These are phyloP conservation scores for Iphiclides podalirius DNA, from an alignment of 2,888 invertebrate species.

Conservation along the genomic window DNA sequence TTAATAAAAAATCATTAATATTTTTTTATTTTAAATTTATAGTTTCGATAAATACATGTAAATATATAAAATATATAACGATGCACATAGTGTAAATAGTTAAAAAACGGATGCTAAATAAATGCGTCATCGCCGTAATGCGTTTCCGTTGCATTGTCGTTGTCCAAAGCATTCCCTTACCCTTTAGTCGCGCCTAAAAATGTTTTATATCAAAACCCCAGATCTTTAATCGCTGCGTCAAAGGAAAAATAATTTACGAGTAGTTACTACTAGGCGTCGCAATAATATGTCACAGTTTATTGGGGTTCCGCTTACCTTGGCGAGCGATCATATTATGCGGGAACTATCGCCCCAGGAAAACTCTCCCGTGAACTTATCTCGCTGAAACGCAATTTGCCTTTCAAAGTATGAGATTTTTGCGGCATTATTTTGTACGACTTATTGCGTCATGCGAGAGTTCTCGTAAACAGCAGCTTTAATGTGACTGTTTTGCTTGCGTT, in stretches of 20 bases:
- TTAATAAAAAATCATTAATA: too few species aligned
- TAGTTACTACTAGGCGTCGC: background rate
- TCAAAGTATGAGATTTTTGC: constrained; percentile 46
- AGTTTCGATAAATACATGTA: too few species aligned
- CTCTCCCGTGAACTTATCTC: constrained; percentile 32
- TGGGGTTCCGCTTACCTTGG: background rate
- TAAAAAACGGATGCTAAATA: too few species aligned
- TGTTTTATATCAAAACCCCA: too few species aligned
- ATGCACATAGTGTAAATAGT: too few species aligned
- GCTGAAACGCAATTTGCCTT: constrained; percentile 54
- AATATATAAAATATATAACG: too few species aligned
- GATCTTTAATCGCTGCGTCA: too few species aligned
- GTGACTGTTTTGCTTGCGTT: constrained; percentile 15
- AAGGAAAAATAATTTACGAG: background rate
- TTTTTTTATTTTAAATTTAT: too few species aligned
- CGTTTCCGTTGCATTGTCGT: too few species aligned
- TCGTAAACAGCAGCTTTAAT: constrained; percentile 16
- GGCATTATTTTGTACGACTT: constrained; percentile 50
- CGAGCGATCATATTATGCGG: constrained; percentile 43
- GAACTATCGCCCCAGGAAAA: constrained; percentile 34
- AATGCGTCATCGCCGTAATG: too few species aligned
- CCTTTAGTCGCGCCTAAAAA: too few species aligned
- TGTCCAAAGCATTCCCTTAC: too few species aligned
- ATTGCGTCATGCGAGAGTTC: constrained; percentile 27
- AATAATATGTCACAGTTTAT: constrained; percentile 4